phyloP scores from a whole-genome alignment of 2,888 invertebrate genomes.

The Orchestes rusci region DNA sequence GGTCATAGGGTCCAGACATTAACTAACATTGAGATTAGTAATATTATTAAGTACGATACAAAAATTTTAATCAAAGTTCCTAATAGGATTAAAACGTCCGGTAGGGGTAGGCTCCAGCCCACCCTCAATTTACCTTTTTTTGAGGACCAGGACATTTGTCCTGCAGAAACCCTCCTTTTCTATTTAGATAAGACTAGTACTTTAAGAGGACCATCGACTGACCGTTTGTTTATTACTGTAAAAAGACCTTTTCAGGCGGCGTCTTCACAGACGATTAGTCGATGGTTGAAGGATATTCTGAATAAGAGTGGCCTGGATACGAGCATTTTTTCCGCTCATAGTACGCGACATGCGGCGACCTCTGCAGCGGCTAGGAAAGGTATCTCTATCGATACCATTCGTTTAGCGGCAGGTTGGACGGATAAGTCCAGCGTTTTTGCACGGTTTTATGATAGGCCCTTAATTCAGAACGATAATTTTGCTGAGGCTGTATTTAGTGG shows the following conservation, averaged over 20 bases:
- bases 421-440: too few relatives aligned
- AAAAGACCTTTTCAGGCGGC: slow-evolving; percentile 1
- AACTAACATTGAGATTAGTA: slow-evolving; percentile 8
- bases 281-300: slow-evolving; percentile 23
- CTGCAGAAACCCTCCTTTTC: not conserved
- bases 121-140: too few relatives aligned
- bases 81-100: slow-evolving; percentile 10
- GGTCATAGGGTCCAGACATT: slow-evolving; percentile 16
- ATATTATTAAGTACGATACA: not conserved
- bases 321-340: slow-evolving; percentile 17
- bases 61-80: slow-evolving; percentile 8
- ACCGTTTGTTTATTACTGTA: too few relatives aligned
- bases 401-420: too few relatives aligned
- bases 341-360: slow-evolving; percentile 19
- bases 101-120: not conserved
- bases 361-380: too few relatives aligned
- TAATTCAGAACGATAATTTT: too few relatives aligned
- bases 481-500: too few relatives aligned
- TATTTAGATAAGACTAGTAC: not conserved
- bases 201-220: not conserved
- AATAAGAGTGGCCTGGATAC: slow-evolving; percentile 20
- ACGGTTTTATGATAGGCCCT: too few relatives aligned
- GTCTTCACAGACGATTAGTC: slow-evolving; percentile 16
- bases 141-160: too few relatives aligned
- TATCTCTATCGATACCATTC: too few relatives aligned